A percentile compares a stretch with the other conserved stretches of the same genome.
Conservation (phyloP, 2,888 invertebrate species). For the Drosophila paranaensis region DNA sequence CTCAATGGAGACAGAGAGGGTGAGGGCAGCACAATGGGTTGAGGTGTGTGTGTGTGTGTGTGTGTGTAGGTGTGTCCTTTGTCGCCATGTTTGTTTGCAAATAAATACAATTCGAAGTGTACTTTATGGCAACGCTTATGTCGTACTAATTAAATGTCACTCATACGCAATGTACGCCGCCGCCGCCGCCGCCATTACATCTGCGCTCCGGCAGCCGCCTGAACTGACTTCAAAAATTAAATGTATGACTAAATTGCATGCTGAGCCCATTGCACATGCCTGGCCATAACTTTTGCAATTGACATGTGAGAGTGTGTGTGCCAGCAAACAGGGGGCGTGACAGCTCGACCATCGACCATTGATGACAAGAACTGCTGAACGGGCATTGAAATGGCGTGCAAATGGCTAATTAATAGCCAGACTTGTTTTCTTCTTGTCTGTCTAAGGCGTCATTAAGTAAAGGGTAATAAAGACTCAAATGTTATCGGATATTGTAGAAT, state of each 20-base stretch:
- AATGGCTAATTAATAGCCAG: constrained; percentile 63
- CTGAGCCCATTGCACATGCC: constrained; percentile 14
- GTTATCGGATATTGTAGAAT: not conserved
- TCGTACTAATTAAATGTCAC: constrained; percentile 74
- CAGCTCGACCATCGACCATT: constrained; percentile 31
- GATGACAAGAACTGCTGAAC: constrained; percentile 34
- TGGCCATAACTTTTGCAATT: constrained; percentile 32
- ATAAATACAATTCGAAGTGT: constrained; percentile 71
- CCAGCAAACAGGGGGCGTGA: not conserved
- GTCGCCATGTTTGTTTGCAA: constrained; percentile 61
- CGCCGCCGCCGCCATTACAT: constrained; percentile 16
- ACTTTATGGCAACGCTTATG: constrained; percentile 67
- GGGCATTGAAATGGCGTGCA: constrained; percentile 60
- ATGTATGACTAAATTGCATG: constrained; percentile 38
- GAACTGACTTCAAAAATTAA: constrained; percentile 47
- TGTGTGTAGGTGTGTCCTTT: constrained; percentile 14
- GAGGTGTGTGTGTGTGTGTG: not conserved
- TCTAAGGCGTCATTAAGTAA: constrained; percentile 17
- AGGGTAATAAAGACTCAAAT: not conserved
- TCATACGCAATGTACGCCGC: constrained; percentile 60
- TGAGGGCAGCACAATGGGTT: not conserved
- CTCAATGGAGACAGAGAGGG: not conserved
- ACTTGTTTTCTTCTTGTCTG: constrained; percentile 11
- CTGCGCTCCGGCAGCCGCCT: constrained; percentile 1
- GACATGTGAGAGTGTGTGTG: constrained; percentile 21